Evolutionary conservation across 2,797 vertebrate genomes (phyloP).

Genomic region (Lateolabrax maculatus): DNA sequence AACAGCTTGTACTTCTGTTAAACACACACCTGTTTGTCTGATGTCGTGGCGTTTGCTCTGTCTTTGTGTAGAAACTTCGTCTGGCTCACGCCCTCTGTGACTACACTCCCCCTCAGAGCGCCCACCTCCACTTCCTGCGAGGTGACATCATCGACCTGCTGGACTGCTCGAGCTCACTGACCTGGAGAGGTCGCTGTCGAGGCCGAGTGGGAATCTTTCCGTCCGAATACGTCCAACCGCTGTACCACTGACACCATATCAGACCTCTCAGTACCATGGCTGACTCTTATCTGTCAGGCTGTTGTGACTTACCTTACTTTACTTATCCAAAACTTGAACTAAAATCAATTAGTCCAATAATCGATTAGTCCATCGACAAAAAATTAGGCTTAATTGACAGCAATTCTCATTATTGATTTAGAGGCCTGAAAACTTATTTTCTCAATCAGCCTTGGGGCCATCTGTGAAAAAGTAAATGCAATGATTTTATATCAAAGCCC

Average conservation of each 20-base stretch:
- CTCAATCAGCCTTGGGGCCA: background rate
- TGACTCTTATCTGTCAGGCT: conserved; percentile 11
- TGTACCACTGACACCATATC: conserved; percentile 68
- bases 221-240: conserved; percentile 85
- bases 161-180: conserved; percentile 83
- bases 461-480: background rate
- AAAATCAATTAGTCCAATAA: background rate
- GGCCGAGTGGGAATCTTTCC: conserved; percentile 89
- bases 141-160: conserved; percentile 91
- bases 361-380: background rate
- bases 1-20: background rate
- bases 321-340: background rate
- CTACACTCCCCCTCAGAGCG: conserved; percentile 80
- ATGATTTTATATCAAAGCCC: background rate
- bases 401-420: background rate
- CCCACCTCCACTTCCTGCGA: conserved; percentile 87
- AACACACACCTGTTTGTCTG: conserved; percentile 15
- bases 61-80: conserved; percentile 67
- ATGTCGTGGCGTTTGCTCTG: conserved; percentile 17
- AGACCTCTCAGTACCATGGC: background rate
- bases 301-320: conserved; percentile 2
- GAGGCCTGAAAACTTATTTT: background rate
- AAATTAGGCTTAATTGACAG: background rate
- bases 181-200: conserved; percentile 88
- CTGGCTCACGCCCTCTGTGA: conserved; percentile 81